phyloP scores from a whole-genome alignment of 2,113 vertebrate species.

The Dasyornis broadbenti region DNA sequence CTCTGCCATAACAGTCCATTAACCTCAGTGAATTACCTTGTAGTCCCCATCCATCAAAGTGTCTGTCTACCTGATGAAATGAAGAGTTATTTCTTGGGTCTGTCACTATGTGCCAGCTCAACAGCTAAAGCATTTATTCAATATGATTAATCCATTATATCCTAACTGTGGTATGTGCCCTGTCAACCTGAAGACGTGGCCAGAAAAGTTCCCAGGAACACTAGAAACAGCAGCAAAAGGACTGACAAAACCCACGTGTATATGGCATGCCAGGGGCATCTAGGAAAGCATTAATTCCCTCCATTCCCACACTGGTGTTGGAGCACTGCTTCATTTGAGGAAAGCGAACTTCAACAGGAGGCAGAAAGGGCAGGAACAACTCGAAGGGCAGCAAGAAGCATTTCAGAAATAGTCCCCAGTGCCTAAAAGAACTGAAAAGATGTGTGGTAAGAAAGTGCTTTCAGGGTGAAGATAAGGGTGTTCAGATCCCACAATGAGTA shows the following conservation, averaged over 20 bases:
- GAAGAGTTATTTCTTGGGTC: slow-evolving; percentile 14
- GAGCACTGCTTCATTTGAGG: background rate
- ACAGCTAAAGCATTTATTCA: background rate
- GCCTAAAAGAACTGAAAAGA: background rate
- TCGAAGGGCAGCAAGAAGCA: background rate
- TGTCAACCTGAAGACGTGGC: background rate
- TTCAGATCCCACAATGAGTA: background rate
- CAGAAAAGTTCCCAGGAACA: background rate
- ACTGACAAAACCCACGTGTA: background rate
- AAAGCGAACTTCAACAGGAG: background rate
- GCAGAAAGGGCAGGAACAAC: background rate
- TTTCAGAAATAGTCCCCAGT: background rate
- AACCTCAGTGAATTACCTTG: background rate
- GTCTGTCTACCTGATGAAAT: background rate
- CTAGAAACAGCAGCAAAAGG: background rate
- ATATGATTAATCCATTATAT: slow-evolving; percentile 20
- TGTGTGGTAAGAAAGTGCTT: background rate
- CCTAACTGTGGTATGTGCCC: background rate
- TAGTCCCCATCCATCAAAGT: slow-evolving; percentile 14
- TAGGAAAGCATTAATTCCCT: background rate
- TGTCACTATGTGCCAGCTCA: slow-evolving; percentile 2
- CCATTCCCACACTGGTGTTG: background rate
- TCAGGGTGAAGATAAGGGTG: background rate
- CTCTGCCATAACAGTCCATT: background rate
- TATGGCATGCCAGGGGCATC: background rate